Percentiles rank a stretch among this genome's conserved stretches.
Conservation (phyloP, 1,140 invertebrate genomes). For the Atopsyche davidsoni region DNA sequence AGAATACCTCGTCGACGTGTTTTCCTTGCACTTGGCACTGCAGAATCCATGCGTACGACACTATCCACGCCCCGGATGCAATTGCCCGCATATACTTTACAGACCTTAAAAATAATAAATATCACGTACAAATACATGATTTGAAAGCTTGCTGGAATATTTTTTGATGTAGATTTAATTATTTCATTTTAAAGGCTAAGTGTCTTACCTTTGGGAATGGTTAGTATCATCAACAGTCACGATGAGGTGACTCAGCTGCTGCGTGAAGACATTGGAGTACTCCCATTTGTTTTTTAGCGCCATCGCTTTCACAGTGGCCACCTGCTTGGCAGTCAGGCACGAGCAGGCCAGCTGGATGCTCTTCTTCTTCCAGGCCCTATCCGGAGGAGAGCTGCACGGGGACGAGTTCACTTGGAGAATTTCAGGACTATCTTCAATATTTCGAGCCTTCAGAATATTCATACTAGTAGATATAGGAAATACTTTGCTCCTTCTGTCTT, state of each 20-base stretch:
- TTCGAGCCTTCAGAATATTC: not conserved
- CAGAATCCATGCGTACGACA: constrained; percentile 38
- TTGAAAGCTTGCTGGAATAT: not conserved
- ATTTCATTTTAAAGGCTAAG: constrained; percentile 5
- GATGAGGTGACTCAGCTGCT: constrained; percentile 42
- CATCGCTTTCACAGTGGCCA: constrained; percentile 32
- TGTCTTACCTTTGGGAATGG: constrained; percentile 37
- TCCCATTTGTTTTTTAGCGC: constrained; percentile 35
- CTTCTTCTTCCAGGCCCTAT: too few species aligned
- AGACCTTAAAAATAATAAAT: constrained; percentile 32
- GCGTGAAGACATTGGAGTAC: constrained; percentile 37
- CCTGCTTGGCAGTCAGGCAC: constrained; percentile 33
- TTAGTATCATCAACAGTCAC: constrained; percentile 41
- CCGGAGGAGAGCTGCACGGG: constrained; percentile 34
- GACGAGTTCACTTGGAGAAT: not conserved
- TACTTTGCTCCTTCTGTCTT: constrained; percentile 1
- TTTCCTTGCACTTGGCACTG: constrained; percentile 28
- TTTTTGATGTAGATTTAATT: not conserved
- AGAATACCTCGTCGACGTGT: constrained; percentile 36
- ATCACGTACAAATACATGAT: not conserved
- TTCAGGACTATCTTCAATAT: not conserved
- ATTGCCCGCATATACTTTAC: constrained; percentile 42
- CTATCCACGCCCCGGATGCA: constrained; percentile 39
- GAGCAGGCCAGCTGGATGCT: constrained; percentile 37
- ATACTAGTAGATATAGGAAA: not conserved